These are phyloP conservation scores for Hydrozoanthus gracilis DNA, from an alignment of 92 coral and sea anemone species.

Conservation along the genomic window DNA sequence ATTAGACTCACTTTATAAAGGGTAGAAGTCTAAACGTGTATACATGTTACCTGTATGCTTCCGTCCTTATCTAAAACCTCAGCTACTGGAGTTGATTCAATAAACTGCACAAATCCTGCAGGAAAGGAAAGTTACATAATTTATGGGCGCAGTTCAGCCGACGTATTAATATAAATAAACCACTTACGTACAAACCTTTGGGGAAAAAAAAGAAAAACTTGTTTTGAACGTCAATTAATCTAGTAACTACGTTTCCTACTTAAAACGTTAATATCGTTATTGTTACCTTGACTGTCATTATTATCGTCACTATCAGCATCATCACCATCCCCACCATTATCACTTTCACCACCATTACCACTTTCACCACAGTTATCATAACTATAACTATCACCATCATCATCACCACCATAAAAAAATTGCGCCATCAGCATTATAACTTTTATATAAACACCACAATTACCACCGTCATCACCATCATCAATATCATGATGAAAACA, in stretches of 20 bases:
- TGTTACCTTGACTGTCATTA: too few relatives aligned
- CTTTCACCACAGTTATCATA: neutral
- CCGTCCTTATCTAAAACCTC: conserved; percentile 96
- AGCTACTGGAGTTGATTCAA: conserved; percentile 92
- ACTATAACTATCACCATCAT: neutral
- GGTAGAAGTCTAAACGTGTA: too few relatives aligned
- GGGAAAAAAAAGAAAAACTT: too few relatives aligned
- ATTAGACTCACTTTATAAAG: too few relatives aligned
- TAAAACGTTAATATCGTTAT: too few relatives aligned
- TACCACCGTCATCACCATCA: neutral
- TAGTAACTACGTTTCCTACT: too few relatives aligned
- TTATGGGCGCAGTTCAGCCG: too few relatives aligned
- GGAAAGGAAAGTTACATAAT: neutral
- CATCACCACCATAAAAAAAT: neutral
- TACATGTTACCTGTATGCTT: conserved; percentile 82
- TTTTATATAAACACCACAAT: neutral
- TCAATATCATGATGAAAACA: neutral
- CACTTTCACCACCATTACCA: neutral
- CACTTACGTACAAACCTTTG: too few relatives aligned
- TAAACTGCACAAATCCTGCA: conserved; percentile 92
- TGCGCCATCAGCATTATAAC: neutral
- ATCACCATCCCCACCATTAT: neutral
- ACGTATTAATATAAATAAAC: too few relatives aligned
- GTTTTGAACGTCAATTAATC: too few relatives aligned
- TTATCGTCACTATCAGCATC: neutral